Base-by-base conservation (phyloP, 2,888 invertebrate genomes). In the Leucophenga maculata region DNA sequence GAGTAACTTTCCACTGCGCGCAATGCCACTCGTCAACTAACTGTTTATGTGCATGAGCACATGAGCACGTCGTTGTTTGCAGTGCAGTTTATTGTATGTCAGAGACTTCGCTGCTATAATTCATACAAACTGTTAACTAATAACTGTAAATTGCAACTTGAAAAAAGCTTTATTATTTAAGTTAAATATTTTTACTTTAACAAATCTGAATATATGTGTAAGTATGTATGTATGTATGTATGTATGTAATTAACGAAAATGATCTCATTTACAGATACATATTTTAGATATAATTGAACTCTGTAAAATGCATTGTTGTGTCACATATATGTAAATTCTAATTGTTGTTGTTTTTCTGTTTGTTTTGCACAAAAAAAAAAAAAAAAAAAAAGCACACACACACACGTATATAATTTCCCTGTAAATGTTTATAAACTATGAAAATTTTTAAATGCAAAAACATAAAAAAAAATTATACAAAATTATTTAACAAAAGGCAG, bases 271-370 rank as follows among this genome's bases (percentile, higher is more conserved):
- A 20, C 13, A 57, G 26, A 8, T 22, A n/a, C 22, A 22, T 26
- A 4, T 18, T 20, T 55, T 55, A 20, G 26, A 57, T 13, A 11
- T 31, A 14, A 20, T 57, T 31, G 26, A n/a, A 14, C 32, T 31
- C 3, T 14, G 4, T n/a, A 31, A 55, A 31, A 22, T 57, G 32
- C 32, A 57, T 31, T 57, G 14, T n/a, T n/a, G 26, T 22, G 4
- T 22, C 14, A 13, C 26, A 57, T 31, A 31, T 57, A 14, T 39
- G 39, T 3, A 39, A 11, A 39, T 39, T 26, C 26, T 39, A 39
- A 39, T 39, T 39, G 39, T 39, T 39, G 39, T 39, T 39, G 39
- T 57, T 57, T 31, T 57, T 31, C 20, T 57, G 57, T 26, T 57
- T 57, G 57, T 57, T 39, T 39, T 39, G 8, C 11, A 39, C 8